phyloP scores from a whole-genome alignment of 2,797 vertebrate species.

The Somateria mollissima region DNA sequence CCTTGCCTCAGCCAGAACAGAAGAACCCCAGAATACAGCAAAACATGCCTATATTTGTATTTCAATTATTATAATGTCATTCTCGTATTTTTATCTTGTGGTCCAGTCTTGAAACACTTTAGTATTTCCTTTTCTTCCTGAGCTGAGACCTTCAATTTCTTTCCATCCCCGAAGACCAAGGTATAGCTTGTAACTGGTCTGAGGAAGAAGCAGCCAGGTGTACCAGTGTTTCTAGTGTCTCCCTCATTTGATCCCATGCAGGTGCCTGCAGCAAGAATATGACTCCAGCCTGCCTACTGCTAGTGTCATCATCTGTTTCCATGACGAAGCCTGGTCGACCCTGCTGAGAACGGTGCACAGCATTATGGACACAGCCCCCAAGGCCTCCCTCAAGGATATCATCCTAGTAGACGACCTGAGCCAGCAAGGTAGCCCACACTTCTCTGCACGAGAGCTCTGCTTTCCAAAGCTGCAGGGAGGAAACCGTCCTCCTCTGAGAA shows the following conservation, averaged over 20 bases:
- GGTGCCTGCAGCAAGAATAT: constrained; percentile 82
- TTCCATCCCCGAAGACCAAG: background rate
- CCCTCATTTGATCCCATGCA: constrained; percentile 56
- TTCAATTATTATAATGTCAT: background rate
- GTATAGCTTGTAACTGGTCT: background rate
- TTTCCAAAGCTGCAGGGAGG: background rate
- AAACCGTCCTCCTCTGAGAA: background rate
- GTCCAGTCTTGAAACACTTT: background rate
- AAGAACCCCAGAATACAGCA: background rate
- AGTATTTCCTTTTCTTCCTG: background rate
- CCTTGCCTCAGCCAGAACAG: background rate
- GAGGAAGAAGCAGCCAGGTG: background rate
- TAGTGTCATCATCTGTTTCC: constrained; percentile 88
- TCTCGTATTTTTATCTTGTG: background rate
- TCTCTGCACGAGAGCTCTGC: background rate
- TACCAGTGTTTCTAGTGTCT: background rate
- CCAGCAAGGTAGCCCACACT: constrained; percentile 78
- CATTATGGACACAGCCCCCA: constrained; percentile 83
- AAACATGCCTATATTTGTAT: background rate
- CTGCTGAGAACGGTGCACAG: constrained; percentile 89
- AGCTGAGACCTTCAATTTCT: background rate
- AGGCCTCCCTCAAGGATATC: constrained; percentile 82
- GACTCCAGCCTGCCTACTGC: constrained; percentile 81
- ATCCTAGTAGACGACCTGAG: constrained; percentile 90
- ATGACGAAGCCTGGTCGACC: constrained; percentile 86